Conservation (phyloP, 2,797 vertebrate genomes). For the Florisuga fusca region DNA sequence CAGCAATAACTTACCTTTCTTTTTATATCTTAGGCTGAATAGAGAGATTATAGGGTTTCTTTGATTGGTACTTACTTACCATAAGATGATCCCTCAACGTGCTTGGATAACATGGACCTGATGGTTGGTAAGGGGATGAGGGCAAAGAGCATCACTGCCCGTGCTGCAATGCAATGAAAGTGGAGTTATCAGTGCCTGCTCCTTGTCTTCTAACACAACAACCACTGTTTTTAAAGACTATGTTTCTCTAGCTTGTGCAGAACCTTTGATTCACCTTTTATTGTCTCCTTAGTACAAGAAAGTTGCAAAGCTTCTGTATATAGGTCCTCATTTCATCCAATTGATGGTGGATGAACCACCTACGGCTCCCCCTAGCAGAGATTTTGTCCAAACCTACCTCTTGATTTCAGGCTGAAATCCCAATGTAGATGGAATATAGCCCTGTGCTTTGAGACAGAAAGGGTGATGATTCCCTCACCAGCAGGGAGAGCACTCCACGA, state of each 20-base stretch:
- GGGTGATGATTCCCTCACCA: not conserved
- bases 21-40: not conserved
- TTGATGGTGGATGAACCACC: not conserved
- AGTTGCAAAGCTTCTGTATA: not conserved
- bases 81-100: slow-evolving; percentile 85
- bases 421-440: fast-evolving
- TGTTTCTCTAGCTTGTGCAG: not conserved
- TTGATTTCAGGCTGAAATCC: not conserved
- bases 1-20: not conserved
- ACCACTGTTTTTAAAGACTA: not conserved
- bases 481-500: not conserved
- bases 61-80: slow-evolving; percentile 80
- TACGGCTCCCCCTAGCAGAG: not conserved
- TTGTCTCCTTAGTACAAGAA: not conserved
- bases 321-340: not conserved
- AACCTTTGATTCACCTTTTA: not conserved
- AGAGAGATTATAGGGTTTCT: not conserved
- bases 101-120: slow-evolving; percentile 91
- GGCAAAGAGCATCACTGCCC: slow-evolving; percentile 87
- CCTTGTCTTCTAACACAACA: not conserved
- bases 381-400: not conserved
- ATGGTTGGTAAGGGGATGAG: slow-evolving; percentile 94
- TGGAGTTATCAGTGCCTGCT: not conserved
- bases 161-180: slow-evolving; percentile 81
- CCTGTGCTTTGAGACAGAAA: not conserved